phyloP scores from a whole-genome alignment of 2,797 vertebrate species.

The Onychomys torridus region DNA sequence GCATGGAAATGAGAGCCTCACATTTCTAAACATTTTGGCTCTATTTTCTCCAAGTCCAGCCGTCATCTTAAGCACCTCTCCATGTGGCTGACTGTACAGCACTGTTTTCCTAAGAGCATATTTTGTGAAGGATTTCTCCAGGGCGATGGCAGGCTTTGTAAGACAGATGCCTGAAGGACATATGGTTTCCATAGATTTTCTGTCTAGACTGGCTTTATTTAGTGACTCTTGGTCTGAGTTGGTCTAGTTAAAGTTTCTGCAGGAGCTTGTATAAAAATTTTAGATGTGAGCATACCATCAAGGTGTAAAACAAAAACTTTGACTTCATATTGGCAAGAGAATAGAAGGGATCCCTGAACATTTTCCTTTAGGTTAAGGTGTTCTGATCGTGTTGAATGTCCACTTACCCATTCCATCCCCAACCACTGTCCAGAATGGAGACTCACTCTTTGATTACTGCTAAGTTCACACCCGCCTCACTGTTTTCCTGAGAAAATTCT shows the following conservation, averaged over 20 bases:
- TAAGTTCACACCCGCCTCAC: slow-evolving; percentile 82
- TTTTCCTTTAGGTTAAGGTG: slow-evolving; percentile 64
- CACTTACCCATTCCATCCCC: slow-evolving; percentile 55
- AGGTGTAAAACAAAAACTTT: slow-evolving; percentile 85
- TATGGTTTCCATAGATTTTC: slow-evolving; percentile 89
- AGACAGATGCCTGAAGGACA: slow-evolving; percentile 84
- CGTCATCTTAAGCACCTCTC: slow-evolving; percentile 44
- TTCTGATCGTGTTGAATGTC: background rate
- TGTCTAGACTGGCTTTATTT: slow-evolving; percentile 89
- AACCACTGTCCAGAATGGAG: slow-evolving; percentile 78
- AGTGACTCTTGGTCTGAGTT: slow-evolving; percentile 84
- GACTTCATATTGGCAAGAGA: slow-evolving; percentile 72
- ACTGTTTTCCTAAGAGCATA: slow-evolving; percentile 75
- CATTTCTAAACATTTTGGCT: slow-evolving; percentile 62
- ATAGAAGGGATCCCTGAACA: slow-evolving; percentile 50
- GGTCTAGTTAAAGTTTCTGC: slow-evolving; percentile 83
- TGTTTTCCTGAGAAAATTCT: slow-evolving; percentile 85
- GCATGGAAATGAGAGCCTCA: slow-evolving; percentile 72
- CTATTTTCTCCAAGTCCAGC: slow-evolving; percentile 50
- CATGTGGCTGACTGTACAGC: slow-evolving; percentile 64
- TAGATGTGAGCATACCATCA: slow-evolving; percentile 68
- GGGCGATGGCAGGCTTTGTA: slow-evolving; percentile 81
- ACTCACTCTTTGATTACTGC: slow-evolving; percentile 76
- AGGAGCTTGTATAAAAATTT: slow-evolving; percentile 82
- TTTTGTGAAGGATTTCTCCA: slow-evolving; percentile 78